Conservation (phyloP, 2,113 vertebrate species). For the Maccullochella peelii region DNA sequence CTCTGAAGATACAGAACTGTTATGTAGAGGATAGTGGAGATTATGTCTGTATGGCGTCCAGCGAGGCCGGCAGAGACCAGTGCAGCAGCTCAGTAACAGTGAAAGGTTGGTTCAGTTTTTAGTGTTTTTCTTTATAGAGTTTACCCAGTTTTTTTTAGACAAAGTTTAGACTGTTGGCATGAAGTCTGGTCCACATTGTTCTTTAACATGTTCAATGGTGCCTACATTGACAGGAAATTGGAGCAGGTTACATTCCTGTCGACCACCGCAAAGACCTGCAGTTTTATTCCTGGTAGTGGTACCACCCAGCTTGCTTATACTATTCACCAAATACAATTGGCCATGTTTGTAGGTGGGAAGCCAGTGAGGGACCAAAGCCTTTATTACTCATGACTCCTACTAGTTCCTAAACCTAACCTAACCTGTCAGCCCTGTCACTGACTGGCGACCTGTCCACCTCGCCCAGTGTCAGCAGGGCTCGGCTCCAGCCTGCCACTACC, state of each 20-base stretch:
- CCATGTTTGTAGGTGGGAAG: not conserved
- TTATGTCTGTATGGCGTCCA: constrained; percentile 91
- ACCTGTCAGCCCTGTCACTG: too few relatives aligned
- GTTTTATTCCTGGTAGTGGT: not conserved
- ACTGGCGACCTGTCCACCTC: too few relatives aligned
- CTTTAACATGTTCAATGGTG: not conserved
- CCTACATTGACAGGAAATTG: not conserved
- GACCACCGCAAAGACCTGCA: not conserved
- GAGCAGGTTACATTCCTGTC: not conserved
- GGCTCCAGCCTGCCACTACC: too few relatives aligned
- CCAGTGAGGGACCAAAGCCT: not conserved
- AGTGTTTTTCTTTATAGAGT: not conserved
- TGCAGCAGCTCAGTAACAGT: constrained; percentile 89
- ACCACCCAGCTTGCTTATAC: too few relatives aligned
- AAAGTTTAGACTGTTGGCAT: not conserved
- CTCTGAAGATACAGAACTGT: constrained; percentile 83
- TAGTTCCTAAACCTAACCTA: not conserved
- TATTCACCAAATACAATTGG: not conserved
- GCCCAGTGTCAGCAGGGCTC: too few relatives aligned
- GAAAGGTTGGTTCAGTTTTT: constrained; percentile 88
- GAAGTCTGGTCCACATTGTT: constrained; percentile 52
- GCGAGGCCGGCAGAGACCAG: constrained; percentile 91
- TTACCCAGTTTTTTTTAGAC: not conserved
- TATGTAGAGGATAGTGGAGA: constrained; percentile 89
- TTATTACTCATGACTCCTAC: not conserved